phyloP scores from a whole-genome alignment of 2,797 vertebrate species.

The Moxostoma hubbsi region DNA sequence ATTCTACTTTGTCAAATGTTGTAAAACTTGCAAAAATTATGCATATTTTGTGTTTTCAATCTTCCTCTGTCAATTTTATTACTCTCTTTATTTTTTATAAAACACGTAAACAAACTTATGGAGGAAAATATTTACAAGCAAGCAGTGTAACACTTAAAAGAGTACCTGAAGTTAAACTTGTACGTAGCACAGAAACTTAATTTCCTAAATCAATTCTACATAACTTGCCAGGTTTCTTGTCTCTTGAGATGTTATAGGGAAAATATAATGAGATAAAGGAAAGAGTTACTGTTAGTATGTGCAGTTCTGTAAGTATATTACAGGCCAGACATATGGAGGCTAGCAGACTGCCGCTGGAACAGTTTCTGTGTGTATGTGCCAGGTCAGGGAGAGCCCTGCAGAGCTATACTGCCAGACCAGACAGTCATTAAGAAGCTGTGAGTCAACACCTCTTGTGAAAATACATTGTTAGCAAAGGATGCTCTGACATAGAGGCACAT shows the following conservation, averaged over 20 bases:
- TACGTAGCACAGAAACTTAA: neutral
- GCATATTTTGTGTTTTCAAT: no score
- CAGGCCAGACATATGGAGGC: constrained; percentile 6
- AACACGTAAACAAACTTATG: neutral
- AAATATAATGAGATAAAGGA: neutral
- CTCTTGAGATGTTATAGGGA: neutral
- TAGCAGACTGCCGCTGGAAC: constrained; percentile 14
- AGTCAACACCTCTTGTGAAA: neutral
- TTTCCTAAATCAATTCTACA: neutral
- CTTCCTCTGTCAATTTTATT: no score
- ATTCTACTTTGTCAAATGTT: no score
- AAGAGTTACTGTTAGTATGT: neutral
- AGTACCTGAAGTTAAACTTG: neutral
- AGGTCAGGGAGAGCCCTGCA: constrained; percentile 2
- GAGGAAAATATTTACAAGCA: neutral
- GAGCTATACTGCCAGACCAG: neutral
- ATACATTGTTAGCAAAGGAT: neutral
- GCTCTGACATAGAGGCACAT: neutral
- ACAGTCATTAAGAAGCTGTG: constrained; percentile 9
- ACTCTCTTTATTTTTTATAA: no score
- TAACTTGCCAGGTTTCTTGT: neutral
- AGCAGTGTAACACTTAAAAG: no score
- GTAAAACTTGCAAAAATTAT: no score
- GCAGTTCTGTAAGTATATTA: neutral
- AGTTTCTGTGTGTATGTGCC: constrained; percentile 12